Conservation (phyloP, 2,113 vertebrate species). For the Miniopterus natalensis region DNA sequence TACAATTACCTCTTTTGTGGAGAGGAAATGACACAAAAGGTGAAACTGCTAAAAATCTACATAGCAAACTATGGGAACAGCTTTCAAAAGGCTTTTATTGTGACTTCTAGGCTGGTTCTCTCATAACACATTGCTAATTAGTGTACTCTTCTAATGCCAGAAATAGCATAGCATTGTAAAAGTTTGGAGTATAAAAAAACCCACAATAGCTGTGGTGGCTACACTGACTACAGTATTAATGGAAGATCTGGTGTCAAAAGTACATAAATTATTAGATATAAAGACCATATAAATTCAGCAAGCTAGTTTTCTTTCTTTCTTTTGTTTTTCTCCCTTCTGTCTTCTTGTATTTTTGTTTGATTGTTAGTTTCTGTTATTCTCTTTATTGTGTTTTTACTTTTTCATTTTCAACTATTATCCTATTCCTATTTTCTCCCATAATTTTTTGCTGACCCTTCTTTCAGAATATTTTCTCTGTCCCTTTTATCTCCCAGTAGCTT, state of each 20-base stretch:
- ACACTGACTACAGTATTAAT: not conserved
- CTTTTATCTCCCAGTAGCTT: no score
- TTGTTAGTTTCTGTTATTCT: no score
- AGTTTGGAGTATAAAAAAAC: not conserved
- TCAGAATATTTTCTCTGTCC: no score
- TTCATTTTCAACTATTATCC: no score
- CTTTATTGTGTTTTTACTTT: no score
- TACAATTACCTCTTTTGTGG: not conserved
- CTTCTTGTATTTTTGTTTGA: no score
- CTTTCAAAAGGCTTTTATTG: not conserved
- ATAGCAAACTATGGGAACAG: not conserved
- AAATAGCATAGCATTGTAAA: not conserved
- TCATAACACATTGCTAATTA: not conserved
- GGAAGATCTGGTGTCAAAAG: not conserved
- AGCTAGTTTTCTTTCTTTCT: not conserved
- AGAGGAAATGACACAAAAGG: not conserved
- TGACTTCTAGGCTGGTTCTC: not conserved
- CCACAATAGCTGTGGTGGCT: not conserved
- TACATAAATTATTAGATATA: not conserved
- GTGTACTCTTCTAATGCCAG: not conserved
- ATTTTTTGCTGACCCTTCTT: no score
- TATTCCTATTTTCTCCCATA: no score
- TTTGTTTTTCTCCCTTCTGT: no score
- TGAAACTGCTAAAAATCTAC: not conserved
- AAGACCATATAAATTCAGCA: not conserved